Base-by-base conservation (phyloP, 2,113 vertebrate species). In the Smithornis capensis region DNA sequence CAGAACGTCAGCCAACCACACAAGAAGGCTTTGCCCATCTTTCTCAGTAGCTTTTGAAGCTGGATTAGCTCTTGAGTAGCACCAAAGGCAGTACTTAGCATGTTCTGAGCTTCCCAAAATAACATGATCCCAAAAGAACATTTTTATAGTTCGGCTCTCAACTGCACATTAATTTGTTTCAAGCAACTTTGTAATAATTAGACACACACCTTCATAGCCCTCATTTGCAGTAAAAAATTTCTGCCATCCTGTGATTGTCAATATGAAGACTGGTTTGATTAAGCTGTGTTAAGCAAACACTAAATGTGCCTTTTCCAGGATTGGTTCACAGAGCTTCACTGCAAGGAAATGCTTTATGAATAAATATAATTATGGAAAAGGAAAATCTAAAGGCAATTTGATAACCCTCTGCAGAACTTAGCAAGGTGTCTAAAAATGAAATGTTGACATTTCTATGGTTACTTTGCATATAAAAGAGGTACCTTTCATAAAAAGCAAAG, bases 391-490 rank as follows among this genome's bases (percentile, higher is more conserved):
- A 59, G 60, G 89, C 94, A 95, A 94, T 94, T 92, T 92, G 89
- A 94, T 97, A 93, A 92, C 69, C 92, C 74, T 96, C 47, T 83
- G 87, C 64, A 75, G 86, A 95, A 96, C 77, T 89, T 81, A 82
- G 76, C 73, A 65, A 88, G 68, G 65, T 81, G 47, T 62, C 88
- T 68, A 47, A 94, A 86, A 93, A 94, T 67, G 87, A 95, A 91
- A 95, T 95, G 78, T 92, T 95, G 93, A 94, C 71, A 95, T 76
- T 95, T 91, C 70, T 83, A 23, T 23, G 49, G 64, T 90, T 96
- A 57, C n/a, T 97, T 97, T 95, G 92, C 64, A 85, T 89, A 42
- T 90, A 91, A 93, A 96, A 96, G 62, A 90, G 71, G 56, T 44
- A 84, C 45, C 89, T 93, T 94, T 80, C 88, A 83, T 69, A 76